Evolutionary conservation across 1,140 invertebrate genomes (phyloP).

Genomic region (Coboldia fuscipes): DNA sequence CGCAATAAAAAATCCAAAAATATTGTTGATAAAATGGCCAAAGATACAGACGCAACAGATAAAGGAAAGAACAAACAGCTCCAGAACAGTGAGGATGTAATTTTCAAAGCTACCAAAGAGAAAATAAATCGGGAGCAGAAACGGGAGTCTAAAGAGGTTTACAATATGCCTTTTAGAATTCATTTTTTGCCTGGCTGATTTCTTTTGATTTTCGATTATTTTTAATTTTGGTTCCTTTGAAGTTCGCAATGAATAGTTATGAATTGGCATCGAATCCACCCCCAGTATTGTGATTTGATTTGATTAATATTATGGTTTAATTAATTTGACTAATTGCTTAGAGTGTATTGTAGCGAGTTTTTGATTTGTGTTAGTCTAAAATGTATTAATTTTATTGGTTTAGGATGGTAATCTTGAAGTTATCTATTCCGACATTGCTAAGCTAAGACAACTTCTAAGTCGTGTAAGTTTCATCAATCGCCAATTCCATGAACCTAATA

Average conservation of each 20-base stretch:
- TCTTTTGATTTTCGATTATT: not conserved
- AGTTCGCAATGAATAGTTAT: not conserved
- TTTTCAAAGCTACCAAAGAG: slow-evolving; percentile 1
- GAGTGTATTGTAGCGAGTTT: not conserved
- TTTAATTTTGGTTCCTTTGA: too few relatives aligned
- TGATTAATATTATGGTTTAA: too few relatives aligned
- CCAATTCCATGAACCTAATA: not conserved
- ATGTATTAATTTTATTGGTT: slow-evolving; percentile 4
- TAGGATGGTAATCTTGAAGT: not conserved
- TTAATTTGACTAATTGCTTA: too few relatives aligned
- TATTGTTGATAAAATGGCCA: not conserved
- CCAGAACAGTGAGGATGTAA: too few relatives aligned
- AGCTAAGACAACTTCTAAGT: not conserved
- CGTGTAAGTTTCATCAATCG: not conserved
- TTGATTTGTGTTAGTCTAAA: not conserved
- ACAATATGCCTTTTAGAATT: not conserved
- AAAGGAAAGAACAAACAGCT: too few relatives aligned
- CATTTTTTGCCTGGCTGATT: not conserved
- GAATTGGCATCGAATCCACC: not conserved
- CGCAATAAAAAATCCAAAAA: not conserved
- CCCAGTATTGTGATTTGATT: too few relatives aligned
- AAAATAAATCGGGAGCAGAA: not conserved
- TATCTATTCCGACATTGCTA: not conserved
- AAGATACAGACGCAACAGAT: not conserved
- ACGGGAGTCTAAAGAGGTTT: not conserved